Percentiles rank a stretch among this genome's conserved stretches.
These are phyloP conservation scores for Dendrolimus kikuchii DNA, from an alignment of 1,140 invertebrate genomes.

Conservation along the genomic window DNA sequence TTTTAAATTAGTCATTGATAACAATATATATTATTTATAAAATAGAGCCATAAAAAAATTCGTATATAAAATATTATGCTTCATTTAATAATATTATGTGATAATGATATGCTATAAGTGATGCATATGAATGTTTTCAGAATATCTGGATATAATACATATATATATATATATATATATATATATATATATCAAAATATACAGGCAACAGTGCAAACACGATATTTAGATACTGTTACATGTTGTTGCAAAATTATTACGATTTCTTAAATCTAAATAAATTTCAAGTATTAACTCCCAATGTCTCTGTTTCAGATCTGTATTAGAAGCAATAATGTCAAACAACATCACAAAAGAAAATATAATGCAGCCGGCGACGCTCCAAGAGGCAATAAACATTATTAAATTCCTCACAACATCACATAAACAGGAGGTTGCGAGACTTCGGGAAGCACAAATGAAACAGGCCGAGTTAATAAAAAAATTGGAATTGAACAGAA, in stretches of 20 bases:
- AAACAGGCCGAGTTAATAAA: slow-evolving; percentile 55
- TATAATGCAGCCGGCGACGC: slow-evolving; percentile 43
- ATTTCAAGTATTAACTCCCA: slow-evolving; percentile 3
- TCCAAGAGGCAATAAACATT: slow-evolving; percentile 58
- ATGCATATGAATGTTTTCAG: no score
- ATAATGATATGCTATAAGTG: no score
- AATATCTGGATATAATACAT: no score
- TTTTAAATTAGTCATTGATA: no score
- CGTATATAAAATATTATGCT: no score
- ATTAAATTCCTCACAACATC: slow-evolving; percentile 58
- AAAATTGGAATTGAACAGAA: slow-evolving; percentile 54
- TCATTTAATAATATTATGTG: no score
- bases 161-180: no score
- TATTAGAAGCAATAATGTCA: slow-evolving; percentile 24
- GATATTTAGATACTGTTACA: neutral
- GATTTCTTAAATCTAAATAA: neutral
- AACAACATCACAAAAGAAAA: slow-evolving; percentile 35
- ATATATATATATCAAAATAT: no score
- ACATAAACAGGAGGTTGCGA: slow-evolving; percentile 56
- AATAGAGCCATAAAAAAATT: no score
- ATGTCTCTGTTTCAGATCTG: slow-evolving; percentile 47
- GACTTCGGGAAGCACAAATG: slow-evolving; percentile 39
- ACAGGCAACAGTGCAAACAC: neutral
- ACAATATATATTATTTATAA: no score
- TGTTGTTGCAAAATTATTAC: neutral